Conservation (phyloP, 2,797 vertebrate genomes). For the Clarias platycephalus region DNA sequence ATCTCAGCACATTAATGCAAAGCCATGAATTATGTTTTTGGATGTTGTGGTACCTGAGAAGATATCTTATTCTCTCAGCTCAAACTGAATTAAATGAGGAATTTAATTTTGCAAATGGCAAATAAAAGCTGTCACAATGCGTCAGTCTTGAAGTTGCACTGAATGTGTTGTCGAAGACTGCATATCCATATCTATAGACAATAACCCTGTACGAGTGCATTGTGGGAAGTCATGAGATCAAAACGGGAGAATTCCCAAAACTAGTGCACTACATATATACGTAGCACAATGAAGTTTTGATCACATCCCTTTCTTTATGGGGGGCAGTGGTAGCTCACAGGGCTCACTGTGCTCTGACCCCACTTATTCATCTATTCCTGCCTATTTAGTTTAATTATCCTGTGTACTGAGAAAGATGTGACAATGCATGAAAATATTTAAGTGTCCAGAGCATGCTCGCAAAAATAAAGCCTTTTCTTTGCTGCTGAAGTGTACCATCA, state of each 20-base stretch:
- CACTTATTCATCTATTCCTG: background rate
- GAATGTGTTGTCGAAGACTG: background rate
- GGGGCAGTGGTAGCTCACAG: no score
- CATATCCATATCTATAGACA: background rate
- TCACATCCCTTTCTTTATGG: background rate
- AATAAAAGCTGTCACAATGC: background rate
- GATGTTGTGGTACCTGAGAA: background rate
- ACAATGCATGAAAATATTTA: background rate
- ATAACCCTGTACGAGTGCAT: background rate
- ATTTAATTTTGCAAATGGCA: slow-evolving; percentile 2
- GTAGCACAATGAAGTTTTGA: background rate
- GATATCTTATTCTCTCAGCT: background rate
- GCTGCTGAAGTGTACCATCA: background rate
- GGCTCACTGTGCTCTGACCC: no score
- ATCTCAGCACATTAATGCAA: background rate
- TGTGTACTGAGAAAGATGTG: background rate
- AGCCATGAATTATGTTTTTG: background rate
- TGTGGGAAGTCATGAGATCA: background rate
- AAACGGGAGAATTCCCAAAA: background rate
- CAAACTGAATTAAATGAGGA: background rate
- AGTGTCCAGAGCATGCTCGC: background rate
- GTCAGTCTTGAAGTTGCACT: background rate
- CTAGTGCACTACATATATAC: background rate
- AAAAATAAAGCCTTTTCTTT: background rate
- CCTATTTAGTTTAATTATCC: background rate